Conservation (phyloP, 37 sponge, comb jelly and placozoan genomes). For the Agelas oroides region DNA sequence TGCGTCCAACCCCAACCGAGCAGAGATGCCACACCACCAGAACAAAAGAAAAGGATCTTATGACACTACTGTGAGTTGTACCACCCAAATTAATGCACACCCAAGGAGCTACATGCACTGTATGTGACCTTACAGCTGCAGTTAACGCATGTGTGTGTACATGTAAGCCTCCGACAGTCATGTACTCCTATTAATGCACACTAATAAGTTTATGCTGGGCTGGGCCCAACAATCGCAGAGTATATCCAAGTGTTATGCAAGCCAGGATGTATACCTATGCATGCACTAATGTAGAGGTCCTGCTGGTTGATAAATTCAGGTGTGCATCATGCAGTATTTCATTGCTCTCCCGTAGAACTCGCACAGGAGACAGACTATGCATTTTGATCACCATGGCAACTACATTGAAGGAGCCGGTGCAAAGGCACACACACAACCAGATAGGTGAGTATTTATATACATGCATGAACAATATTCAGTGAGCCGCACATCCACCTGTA, state of each 20-base stretch:
- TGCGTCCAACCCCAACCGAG: conserved; percentile 69
- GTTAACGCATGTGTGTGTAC: too few relatives aligned
- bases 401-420: neutral
- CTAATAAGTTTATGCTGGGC: too few relatives aligned
- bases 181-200: too few relatives aligned
- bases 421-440: conserved; percentile 58
- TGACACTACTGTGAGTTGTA: conserved; percentile 55
- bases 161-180: too few relatives aligned
- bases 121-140: too few relatives aligned
- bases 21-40: conserved; percentile 58
- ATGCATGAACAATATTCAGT: neutral
- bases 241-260: too few relatives aligned
- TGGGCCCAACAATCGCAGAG: too few relatives aligned
- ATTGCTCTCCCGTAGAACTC: neutral
- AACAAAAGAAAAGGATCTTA: conserved; percentile 59
- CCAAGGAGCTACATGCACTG: neutral
- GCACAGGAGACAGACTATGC: conserved; percentile 63
- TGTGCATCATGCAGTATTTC: neutral
- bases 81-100: neutral
- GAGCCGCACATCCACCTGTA: too few relatives aligned
- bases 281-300: too few relatives aligned
- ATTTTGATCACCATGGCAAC: conserved; percentile 42
- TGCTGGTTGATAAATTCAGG: too few relatives aligned
- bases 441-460: conserved; percentile 19
- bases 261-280: too few relatives aligned